Evolutionary conservation across 2,888 invertebrate genomes (phyloP), one percentile per base, ranked within the genome.

Genomic region (Xylota sylvarum): DNA sequence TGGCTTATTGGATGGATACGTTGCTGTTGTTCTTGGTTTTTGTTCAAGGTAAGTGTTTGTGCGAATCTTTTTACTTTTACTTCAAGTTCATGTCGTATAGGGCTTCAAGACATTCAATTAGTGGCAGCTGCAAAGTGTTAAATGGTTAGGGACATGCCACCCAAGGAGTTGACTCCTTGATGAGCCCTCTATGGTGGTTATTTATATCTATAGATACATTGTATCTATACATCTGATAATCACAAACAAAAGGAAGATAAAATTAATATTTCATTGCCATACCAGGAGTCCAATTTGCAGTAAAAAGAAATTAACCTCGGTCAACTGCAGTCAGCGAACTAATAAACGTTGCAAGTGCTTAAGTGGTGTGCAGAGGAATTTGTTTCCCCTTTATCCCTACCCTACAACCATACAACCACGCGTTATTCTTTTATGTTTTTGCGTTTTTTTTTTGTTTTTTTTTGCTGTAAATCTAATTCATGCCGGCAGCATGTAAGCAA

Each of bases 291-390:
- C 35, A 5, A 43, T 23, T 12, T 0, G 6, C 6, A 27, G 6
- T 14, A 23, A 19, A 67, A 67, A 70, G 32, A 77, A 77, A 73
- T 84, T 67, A 82, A 82, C 86, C 81, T 62, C 86, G 86, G 86
- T 82, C 82, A 86, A 86, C 78, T 86, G 86, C 77, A 86, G 86
- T 86, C 86, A 82, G 86, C 82, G 82, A 86, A 86, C 81, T 82
- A 77, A 77, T 86, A 81, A 82, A 86, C 73, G 86, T 62, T 78
- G 82, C 82, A 86, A 86, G 72, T 78, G 82, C 77, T 50, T 37
- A 80, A 73, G 73, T 73, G 73, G 30, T 12, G 40, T 17, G 19
- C n/a, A 43, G 58, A 73, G 46, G 35, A 48, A 69, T 73, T 52
- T 55, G 35, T 69, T 30, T 52, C 32, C 32, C 35, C 40, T 43